Evolutionary conservation across 2,113 vertebrate genomes (phyloP).

Genomic region (Sarotherodon lohbergeri): DNA sequence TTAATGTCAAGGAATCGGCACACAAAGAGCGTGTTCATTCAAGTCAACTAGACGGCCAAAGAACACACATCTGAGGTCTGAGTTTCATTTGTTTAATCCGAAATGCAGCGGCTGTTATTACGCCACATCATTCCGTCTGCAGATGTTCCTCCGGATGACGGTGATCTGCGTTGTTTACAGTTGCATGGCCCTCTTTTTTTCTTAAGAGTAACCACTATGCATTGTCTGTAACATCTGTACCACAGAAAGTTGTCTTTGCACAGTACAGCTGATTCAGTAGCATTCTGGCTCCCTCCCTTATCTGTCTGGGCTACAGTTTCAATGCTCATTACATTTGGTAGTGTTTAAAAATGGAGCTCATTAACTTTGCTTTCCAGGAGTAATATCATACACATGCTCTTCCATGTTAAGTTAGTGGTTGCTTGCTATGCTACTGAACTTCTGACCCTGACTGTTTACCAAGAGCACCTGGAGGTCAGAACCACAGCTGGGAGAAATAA

Average conservation of each 20-base stretch:
- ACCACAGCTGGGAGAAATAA: background rate
- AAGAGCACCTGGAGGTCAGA: background rate
- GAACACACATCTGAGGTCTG: background rate
- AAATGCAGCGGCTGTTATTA: slow-evolving; percentile 15
- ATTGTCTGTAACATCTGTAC: background rate
- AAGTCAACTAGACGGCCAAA: slow-evolving; percentile 19
- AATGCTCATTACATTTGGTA: background rate
- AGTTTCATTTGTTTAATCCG: slow-evolving; percentile 14
- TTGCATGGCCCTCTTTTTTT: background rate
- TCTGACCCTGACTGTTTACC: slow-evolving; percentile 5
- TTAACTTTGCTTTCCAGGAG: slow-evolving; percentile 27
- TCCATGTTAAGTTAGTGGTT: background rate
- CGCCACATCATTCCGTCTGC: background rate
- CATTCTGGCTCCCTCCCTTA: background rate
- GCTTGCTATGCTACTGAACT: slow-evolving; percentile 20
- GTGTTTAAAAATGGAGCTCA: slow-evolving; percentile 26
- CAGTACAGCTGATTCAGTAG: background rate
- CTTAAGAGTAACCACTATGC: background rate
- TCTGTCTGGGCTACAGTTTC: slow-evolving; percentile 1
- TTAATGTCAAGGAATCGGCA: slow-evolving; percentile 38
- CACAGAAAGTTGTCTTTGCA: background rate
- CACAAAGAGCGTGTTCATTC: slow-evolving; percentile 53
- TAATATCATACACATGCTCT: slow-evolving; percentile 10
- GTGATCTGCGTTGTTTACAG: background rate
- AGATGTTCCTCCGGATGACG: background rate